A percentile compares a stretch with the other conserved stretches of the same genome.
Conservation (phyloP, 1,140 invertebrate species). For the Lerema accius region DNA sequence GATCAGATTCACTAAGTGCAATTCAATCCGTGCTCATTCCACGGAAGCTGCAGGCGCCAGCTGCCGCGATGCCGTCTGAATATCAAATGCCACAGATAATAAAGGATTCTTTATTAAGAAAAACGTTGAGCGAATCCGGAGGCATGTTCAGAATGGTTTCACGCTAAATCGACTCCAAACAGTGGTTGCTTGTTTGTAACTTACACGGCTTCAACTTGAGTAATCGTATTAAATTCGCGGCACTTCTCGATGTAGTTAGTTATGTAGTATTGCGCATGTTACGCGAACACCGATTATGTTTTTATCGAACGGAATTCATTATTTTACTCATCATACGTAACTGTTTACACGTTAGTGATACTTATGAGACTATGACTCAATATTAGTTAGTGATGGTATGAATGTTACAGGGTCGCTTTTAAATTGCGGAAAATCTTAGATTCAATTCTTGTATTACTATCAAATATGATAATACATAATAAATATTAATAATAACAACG, state of each 20-base stretch:
- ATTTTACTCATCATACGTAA: slow-evolving; percentile 20
- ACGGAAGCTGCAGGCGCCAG: slow-evolving; percentile 76
- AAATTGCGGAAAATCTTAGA: background rate
- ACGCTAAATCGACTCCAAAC: slow-evolving; percentile 74
- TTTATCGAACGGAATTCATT: slow-evolving; percentile 33
- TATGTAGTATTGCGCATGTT: slow-evolving; percentile 38
- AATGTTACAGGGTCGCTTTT: background rate
- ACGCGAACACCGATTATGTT: slow-evolving; percentile 32
- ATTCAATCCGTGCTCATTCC: slow-evolving; percentile 61
- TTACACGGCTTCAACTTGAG: slow-evolving; percentile 53
- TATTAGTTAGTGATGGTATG: background rate
- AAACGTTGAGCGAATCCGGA: slow-evolving; percentile 66
- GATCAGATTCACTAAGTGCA: slow-evolving; percentile 66
- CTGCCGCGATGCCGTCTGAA: slow-evolving; percentile 59
- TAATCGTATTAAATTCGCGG: slow-evolving; percentile 52
- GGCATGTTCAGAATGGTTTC: slow-evolving; percentile 66
- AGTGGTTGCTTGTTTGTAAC: slow-evolving; percentile 62
- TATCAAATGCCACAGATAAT: slow-evolving; percentile 70
- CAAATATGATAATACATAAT: background rate
- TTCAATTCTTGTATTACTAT: background rate
- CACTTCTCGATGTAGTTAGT: slow-evolving; percentile 36
- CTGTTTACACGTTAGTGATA: background rate
- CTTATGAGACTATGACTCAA: background rate
- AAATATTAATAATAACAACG: no score
- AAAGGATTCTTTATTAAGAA: slow-evolving; percentile 75